Conservation (phyloP, 2,113 vertebrate genomes). For the Labrus mixtus region DNA sequence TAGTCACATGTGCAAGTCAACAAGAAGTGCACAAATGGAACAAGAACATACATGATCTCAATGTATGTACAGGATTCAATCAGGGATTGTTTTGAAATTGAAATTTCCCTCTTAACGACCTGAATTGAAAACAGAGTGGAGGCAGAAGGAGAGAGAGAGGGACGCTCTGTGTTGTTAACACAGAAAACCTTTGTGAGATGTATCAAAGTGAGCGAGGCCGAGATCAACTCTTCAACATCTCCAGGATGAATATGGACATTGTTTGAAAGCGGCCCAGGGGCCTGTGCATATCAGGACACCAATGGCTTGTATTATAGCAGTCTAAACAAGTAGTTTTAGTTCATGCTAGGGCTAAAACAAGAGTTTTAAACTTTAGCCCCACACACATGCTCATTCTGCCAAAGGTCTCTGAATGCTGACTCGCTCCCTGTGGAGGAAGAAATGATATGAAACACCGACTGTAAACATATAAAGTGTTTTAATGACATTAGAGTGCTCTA, state of each 20-base stretch:
- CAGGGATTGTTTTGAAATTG: conserved; percentile 46
- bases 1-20: not conserved
- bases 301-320: conserved; percentile 43
- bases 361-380: conserved; percentile 16
- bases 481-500: conserved; percentile 41
- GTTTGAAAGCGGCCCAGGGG: conserved; percentile 26
- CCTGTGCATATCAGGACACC: conserved; percentile 46
- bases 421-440: conserved; percentile 14
- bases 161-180: conserved; percentile 24
- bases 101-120: conserved; percentile 38
- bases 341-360: conserved; percentile 20
- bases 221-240: conserved; percentile 18
- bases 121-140: conserved; percentile 48
- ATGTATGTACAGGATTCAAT: conserved; percentile 14
- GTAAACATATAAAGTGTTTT: conserved; percentile 55
- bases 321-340: conserved; percentile 47
- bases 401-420: conserved; percentile 35
- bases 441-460: conserved; percentile 39
- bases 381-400: conserved; percentile 18
- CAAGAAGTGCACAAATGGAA: conserved; percentile 8
- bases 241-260: conserved; percentile 56
- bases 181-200: conserved; percentile 55
- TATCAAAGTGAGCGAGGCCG: conserved; percentile 27
- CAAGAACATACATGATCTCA: conserved; percentile 7
- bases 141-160: conserved; percentile 18